Evolutionary conservation across 2,888 invertebrate species (phyloP).

Genomic region (Drepanosiphum platanoidis): DNA sequence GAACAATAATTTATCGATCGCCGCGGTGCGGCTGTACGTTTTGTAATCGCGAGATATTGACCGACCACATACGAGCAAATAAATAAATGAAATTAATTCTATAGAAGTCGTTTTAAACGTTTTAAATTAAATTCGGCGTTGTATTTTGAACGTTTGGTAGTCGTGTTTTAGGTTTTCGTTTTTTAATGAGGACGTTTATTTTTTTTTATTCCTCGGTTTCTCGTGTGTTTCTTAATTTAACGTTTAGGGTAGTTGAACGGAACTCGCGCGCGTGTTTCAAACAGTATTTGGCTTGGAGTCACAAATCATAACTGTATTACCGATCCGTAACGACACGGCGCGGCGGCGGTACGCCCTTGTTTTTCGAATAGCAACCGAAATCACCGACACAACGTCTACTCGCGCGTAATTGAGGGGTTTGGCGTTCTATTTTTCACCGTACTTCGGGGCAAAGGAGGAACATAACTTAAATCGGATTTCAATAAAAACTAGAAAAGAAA

Average conservation of each 20-base stretch:
- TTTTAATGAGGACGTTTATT: background rate
- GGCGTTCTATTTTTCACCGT: constrained; percentile 1
- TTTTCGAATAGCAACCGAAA: background rate
- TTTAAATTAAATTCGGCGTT: background rate
- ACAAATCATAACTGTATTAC: constrained; percentile 22
- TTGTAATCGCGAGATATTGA: constrained; percentile 34
- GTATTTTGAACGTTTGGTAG: background rate
- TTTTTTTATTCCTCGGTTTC: background rate
- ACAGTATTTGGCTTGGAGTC: background rate
- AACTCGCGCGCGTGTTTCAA: background rate
- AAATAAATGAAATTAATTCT: background rate
- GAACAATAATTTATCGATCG: constrained; percentile 30
- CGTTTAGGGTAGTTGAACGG: background rate
- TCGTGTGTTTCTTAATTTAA: background rate
- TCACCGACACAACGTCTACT: background rate
- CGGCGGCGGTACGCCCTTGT: background rate
- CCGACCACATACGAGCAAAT: background rate
- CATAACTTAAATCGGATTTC: background rate
- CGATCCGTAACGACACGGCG: background rate
- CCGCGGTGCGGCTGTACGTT: background rate
- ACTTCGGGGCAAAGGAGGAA: background rate
- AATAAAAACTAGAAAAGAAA: background rate
- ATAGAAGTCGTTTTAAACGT: too few species aligned
- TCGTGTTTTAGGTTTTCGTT: background rate
- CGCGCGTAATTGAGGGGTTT: constrained; percentile 21